Base-by-base conservation (phyloP, 1,140 invertebrate genomes). In the Drosophila fuyamai region DNA sequence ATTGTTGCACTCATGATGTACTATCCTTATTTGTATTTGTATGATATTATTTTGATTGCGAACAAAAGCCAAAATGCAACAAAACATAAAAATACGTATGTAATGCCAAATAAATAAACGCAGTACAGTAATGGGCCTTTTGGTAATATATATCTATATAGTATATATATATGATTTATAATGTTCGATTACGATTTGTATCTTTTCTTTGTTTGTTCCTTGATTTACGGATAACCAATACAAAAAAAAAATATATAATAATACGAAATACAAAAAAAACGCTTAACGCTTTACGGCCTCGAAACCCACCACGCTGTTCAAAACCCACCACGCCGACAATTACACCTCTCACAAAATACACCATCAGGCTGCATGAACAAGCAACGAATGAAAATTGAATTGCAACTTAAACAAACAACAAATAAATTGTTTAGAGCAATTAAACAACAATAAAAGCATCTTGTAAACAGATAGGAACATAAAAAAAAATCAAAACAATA, bases 191-290 rank as follows among this genome's bases (percentile, higher is more conserved):
- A 75, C 74, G 60, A 81, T 70, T 75, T 81, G 62, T 85, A 81
- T 84, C 81, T 84, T 67, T 85, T 85, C 81, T 76, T 85, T 78
- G 74, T 85, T 84, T 77, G 72, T 75, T 85, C 58, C 59, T 85
- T 82, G 63, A 76, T 79, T 83, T 40, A 70, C 38, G 58, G 36
- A 71, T 70, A 70, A 71, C 29, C 65, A 23, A 71, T 63, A 46
- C 35, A 35, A 47, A 73, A 48, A 47, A 68, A 51, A 68, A 32
- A 48, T 48, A 47, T 38, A 23, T 48, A 32, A 50, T 50, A 50
- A 50, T 50, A 50, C 29, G 8, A 32, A 7, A 50, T 50, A 50
- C 9, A 14, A n/a, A 38, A 27, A 41, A 59, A 72, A 46, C 60
- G 67, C 76, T 57, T 74, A 59, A 76, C 59, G 70, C 79, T 82